Conservation (phyloP, 2,888 invertebrate genomes). For the Drosophila niveifrons region DNA sequence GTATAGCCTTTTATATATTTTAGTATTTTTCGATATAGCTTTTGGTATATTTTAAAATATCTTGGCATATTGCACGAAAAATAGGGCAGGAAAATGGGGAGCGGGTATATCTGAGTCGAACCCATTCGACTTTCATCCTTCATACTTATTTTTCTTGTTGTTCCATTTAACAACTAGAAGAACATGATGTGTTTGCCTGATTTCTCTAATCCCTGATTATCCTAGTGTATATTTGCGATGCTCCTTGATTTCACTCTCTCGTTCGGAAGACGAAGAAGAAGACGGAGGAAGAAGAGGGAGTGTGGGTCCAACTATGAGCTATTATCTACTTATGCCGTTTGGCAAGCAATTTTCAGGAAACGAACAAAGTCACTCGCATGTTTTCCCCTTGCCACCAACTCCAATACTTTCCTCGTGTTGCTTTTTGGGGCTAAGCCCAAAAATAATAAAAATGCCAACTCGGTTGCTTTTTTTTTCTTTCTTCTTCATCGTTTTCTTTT, state of each 20-base stretch:
- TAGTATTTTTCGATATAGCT: too few species aligned
- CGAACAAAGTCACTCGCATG: slow-evolving; percentile 1
- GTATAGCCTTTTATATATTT: too few species aligned
- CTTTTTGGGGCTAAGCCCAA: slow-evolving; percentile 16
- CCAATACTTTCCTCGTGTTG: background rate
- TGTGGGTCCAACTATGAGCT: slow-evolving; percentile 35
- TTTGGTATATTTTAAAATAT: too few species aligned
- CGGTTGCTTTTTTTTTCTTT: slow-evolving; percentile 30
- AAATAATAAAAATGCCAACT: slow-evolving; percentile 55
- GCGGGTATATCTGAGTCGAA: too few species aligned
- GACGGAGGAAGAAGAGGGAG: background rate
- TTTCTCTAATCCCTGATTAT: slow-evolving; percentile 51
- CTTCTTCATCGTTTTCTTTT: slow-evolving; percentile 1
- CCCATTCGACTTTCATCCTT: too few species aligned
- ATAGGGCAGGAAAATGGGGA: too few species aligned
- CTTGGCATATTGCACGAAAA: too few species aligned
- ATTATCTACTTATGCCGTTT: slow-evolving; percentile 61
- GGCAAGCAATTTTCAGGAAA: slow-evolving; percentile 52
- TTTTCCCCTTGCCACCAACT: background rate
- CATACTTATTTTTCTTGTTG: background rate
- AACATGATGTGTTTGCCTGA: slow-evolving; percentile 31
- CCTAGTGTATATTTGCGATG: slow-evolving; percentile 36
- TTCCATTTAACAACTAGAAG: slow-evolving; percentile 23
- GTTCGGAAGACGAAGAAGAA: background rate
- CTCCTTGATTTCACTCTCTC: slow-evolving; percentile 4